Evolutionary conservation across 1,140 invertebrate genomes (phyloP), one percentile per base, ranked within the genome.

Genomic region (Saccostrea cuccullata): DNA sequence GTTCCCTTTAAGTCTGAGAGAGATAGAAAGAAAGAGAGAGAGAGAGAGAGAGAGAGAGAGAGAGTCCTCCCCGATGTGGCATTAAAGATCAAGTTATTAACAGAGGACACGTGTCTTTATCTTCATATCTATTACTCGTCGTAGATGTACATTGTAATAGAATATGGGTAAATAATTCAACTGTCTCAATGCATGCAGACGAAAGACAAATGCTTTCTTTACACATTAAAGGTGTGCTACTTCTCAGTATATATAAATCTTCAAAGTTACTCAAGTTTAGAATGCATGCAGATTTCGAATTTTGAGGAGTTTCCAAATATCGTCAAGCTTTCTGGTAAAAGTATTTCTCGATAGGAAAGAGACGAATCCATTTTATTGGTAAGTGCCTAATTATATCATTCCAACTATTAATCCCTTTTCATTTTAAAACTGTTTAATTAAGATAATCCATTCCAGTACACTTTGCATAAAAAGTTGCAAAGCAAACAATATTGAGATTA

Each of bases 401-500:
- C 70, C 26, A 15, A 15, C 70, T 30, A 77, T 77, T 77, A 77
- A 77, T 77, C 70, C 70, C 23, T 77, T 77, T 77, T 77, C 58
- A 67, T 67, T 67, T 26, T 77, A 36, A 77, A 77, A 30, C 70
- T 77, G 70, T 77, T 77, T 77, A 77, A 77, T 77, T 77, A 77
- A 77, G 70, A 77, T 77, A 77, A 77, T 77, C 70, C 70, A 77
- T 77, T 77, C 30, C 70, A 77, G 26, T 26, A 77, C 70, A 77
- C 70, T 77, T 36, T 77, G 70, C 70, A 77, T 30, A 77, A 64
- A 64, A 77, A 77, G 70, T 77, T 77, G 70, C 70, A 77, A 77
- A 30, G 23, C 70, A 77, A 77, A 77, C 70, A 77, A 77, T 77
- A 77, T 77, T 3, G 70, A 77, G 70, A 77, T 77, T 77, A 77